Evolutionary conservation across 2,113 vertebrate genomes (phyloP).

Genomic region (Thunnus thynnus): DNA sequence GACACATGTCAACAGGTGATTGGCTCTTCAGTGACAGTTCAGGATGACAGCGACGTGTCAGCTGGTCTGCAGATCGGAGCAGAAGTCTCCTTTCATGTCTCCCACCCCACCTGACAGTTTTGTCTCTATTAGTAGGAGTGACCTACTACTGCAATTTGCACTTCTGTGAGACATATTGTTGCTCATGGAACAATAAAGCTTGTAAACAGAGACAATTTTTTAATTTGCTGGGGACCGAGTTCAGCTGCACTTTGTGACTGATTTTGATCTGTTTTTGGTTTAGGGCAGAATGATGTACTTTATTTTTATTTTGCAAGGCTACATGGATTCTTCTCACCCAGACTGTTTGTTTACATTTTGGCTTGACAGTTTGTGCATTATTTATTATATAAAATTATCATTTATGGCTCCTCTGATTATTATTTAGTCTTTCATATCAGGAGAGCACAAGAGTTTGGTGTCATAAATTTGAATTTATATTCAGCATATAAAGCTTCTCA

Average conservation of each 20-base stretch:
- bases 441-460: too few relatives aligned
- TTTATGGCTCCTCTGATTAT: background rate
- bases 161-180: conserved; percentile 6
- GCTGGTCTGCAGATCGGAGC: conserved; percentile 28
- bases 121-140: background rate
- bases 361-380: too few relatives aligned
- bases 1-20: conserved; percentile 44
- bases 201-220: conserved; percentile 6
- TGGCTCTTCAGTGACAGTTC: conserved; percentile 45
- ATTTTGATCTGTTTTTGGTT: background rate
- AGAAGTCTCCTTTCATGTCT: conserved; percentile 48
- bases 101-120: conserved; percentile 46
- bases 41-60: conserved; percentile 48
- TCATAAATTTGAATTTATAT: conserved; percentile 13
- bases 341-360: background rate
- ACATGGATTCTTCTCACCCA: background rate
- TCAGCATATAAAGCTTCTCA: conserved; percentile 1
- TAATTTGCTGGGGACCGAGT: background rate
- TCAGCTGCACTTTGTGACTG: background rate
- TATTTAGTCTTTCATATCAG: too few relatives aligned
- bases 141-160: background rate
- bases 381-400: too few relatives aligned
- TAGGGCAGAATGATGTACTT: background rate
- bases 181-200: background rate
- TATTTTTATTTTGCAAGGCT: conserved; percentile 1